A percentile compares a stretch with the other conserved stretches of the same genome.
Evolutionary conservation across 2,888 invertebrate species (phyloP).

Genomic region (Drosophila diplacantha): DNA sequence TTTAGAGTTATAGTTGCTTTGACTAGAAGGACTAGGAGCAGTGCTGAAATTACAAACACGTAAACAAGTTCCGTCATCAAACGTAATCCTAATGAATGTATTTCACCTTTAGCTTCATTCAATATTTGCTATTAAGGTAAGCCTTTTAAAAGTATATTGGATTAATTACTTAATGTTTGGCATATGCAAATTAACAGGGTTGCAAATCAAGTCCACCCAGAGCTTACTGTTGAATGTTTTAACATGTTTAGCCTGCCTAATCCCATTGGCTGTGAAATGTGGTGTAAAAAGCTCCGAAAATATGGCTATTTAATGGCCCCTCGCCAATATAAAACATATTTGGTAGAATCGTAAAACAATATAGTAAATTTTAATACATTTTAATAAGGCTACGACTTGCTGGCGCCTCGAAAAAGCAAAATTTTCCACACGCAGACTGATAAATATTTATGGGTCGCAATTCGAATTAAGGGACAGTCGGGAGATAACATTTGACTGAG

Average conservation of each 20-base stretch:
- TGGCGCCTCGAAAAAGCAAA: slow-evolving; percentile 40
- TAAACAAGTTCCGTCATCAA: not conserved
- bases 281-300: not conserved
- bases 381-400: slow-evolving; percentile 34
- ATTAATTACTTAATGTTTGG: slow-evolving; percentile 8
- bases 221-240: slow-evolving; percentile 8
- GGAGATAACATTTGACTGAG: slow-evolving; percentile 39
- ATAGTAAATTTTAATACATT: slow-evolving; percentile 36
- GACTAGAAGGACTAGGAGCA: too few relatives aligned
- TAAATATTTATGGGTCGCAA: slow-evolving; percentile 54
- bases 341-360: slow-evolving; percentile 14
- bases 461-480: slow-evolving; percentile 21
- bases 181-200: slow-evolving; percentile 11
- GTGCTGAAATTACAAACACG: not conserved
- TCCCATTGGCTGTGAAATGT: not conserved
- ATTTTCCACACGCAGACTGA: slow-evolving; percentile 32
- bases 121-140: slow-evolving; percentile 5
- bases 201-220: not conserved
- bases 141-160: slow-evolving; percentile 9
- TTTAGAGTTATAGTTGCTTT: too few relatives aligned
- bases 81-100: slow-evolving; percentile 9
- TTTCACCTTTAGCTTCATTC: not conserved
- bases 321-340: slow-evolving; percentile 21
- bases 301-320: slow-evolving; percentile 17
- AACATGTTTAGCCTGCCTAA: slow-evolving; percentile 4